Base-by-base conservation (phyloP, 2,797 vertebrate species). In the Percopsis omiscomaycus region DNA sequence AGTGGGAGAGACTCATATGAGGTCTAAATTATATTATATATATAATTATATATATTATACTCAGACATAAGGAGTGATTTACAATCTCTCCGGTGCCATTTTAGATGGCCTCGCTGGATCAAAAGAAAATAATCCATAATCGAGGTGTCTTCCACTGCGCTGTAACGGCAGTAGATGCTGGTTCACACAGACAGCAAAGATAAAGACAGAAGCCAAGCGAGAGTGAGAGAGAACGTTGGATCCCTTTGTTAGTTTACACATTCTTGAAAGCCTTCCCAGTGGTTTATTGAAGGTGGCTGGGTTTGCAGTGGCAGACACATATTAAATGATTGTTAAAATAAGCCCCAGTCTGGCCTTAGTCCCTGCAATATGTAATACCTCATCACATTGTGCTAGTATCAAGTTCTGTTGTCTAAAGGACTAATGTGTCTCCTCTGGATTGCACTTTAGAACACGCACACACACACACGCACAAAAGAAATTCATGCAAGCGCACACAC, bases 301-400 rank as follows among this genome's bases (percentile, higher is more conserved):
- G 61, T 78, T 80, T 79, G 76, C 45, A 74, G 87, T 67, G 69
- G 81, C 74, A 79, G 77, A 74, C 65, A 56, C 74, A 72, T 81
- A 87, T 89, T 81, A 86, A 85, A 75, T 71, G 74, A 85, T 87
- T 79, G 81, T 84, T 88, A 64, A 90, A 86, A 89, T 82, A 83
- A 89, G 73, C 81, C 27, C 59, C 47, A 0, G 54, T 73, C 81
- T 82, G 81, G 79, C 69, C 50, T 3, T 1, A 10, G 30, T 66
- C 63, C 69, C 27, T 59, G n/a, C 55, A 22, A 56, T 51, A 53
- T 73, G 69, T 73, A 72, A 83, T 68, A 72, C 73, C 70, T 77
- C 73, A 55, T 76, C 69, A 49, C 53, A 51, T 68, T 79, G 73
- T 53, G 54, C 27, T 1, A 55, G 76, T 72, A 74, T 88, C 68